These are phyloP conservation scores for Gopherus evgoodei DNA, from an alignment of 2,113 vertebrate species.

Conservation along the genomic window DNA sequence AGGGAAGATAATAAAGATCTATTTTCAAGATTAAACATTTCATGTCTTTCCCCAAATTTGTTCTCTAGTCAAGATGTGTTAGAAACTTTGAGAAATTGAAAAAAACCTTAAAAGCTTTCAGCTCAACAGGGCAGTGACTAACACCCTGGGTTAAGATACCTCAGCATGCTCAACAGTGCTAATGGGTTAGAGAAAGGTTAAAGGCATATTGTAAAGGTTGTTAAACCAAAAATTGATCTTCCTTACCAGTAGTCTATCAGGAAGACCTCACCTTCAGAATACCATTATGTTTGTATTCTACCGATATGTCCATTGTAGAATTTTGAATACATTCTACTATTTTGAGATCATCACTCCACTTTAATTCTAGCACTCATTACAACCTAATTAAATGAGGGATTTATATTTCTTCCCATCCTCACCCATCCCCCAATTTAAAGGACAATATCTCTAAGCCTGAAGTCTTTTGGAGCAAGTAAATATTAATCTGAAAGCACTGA, in stretches of 20 bases:
- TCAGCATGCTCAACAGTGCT: constrained; percentile 22
- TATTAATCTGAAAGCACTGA: neutral
- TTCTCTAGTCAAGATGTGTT: constrained; percentile 1
- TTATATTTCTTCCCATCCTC: constrained; percentile 16
- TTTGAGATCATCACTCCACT: neutral
- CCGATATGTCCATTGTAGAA: neutral
- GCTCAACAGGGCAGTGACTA: constrained; percentile 14
- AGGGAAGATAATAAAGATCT: neutral
- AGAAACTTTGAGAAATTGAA: neutral
- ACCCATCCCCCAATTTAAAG: neutral
- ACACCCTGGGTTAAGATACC: constrained; percentile 34
- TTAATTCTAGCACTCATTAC: constrained; percentile 17
- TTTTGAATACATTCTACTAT: neutral
- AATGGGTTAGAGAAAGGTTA: constrained; percentile 20
- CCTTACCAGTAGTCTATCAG: constrained; percentile 35
- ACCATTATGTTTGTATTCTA: constrained; percentile 25
- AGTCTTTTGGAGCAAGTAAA: neutral
- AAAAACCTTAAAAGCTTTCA: neutral
- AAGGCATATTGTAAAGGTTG: constrained; percentile 2
- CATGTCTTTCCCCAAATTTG: constrained; percentile 6
- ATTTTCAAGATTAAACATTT: constrained; percentile 47
- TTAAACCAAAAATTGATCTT: constrained; percentile 52
- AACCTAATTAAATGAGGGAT: constrained; percentile 2
- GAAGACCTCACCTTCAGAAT: constrained; percentile 57
- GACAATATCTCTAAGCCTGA: neutral